A percentile compares a stretch with the other conserved stretches of the same genome.
phyloP scores from a whole-genome alignment of 2,888 invertebrate species.

The Girardia tigrina region DNA sequence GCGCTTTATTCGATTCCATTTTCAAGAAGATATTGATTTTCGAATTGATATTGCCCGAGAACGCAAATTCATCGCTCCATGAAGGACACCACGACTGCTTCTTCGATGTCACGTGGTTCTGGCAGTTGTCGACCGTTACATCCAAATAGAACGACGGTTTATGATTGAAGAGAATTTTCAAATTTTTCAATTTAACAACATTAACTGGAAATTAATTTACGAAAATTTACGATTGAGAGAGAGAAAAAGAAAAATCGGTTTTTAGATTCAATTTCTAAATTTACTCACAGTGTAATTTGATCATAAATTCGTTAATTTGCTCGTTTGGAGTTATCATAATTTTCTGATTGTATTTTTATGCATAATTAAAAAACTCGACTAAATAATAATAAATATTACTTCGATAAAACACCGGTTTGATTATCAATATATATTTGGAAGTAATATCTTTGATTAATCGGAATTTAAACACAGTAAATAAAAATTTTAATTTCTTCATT shows the following conservation, averaged over 20 bases:
- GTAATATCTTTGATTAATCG: too few relatives aligned
- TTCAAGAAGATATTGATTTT: background rate
- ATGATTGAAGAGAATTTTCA: background rate
- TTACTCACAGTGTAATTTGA: background rate
- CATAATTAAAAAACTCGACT: background rate
- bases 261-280: too few relatives aligned
- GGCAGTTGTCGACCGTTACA: background rate
- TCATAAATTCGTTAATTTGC: background rate
- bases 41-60: background rate
- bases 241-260: too few relatives aligned
- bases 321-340: background rate
- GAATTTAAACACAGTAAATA: too few relatives aligned
- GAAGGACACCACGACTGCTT: background rate
- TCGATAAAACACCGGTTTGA: background rate
- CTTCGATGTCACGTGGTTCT: background rate
- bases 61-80: background rate
- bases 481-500: too few relatives aligned
- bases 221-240: background rate
- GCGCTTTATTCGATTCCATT: background rate
- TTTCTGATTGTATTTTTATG: background rate
- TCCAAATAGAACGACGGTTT: background rate
- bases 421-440: too few relatives aligned
- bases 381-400: background rate
- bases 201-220: background rate
- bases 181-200: background rate